Base-by-base conservation (phyloP, 2,888 invertebrate species). In the Flabesymbios commensalis region DNA sequence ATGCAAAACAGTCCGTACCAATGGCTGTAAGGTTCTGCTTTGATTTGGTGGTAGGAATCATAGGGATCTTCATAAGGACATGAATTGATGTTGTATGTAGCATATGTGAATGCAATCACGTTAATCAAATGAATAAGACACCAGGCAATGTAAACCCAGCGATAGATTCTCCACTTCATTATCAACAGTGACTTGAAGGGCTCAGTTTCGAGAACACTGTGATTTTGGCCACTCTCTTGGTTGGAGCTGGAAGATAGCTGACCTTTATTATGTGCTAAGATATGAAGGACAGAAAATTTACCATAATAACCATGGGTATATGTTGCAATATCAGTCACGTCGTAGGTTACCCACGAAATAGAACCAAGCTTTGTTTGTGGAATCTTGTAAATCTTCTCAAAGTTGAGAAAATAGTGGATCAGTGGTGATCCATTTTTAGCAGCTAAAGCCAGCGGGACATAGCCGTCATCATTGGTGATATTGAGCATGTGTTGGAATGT, bases 351-450 rank as follows among this genome's bases (percentile, higher is more conserved):
- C 65, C 65, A 65, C 17, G 65, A 43, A 31, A 65, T 57, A 3
- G 65, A 63, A 3, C 65, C 65, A 29, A 65, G 55, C 32, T 59
- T 59, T 31, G 53, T 57, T 43, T 65, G 65, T 17, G 65, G 65
- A 29, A 63, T 63, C 53, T 65, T 65, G 65, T 63, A 60, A 49
- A 65, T 60, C 29, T 49, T 56, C 48, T 65, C 65, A n/a, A 65
- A 33, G 45, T 63, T 65, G 28, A 65, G 43, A 32, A 65, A 5
- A 47, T 58, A 59, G 14, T 17, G 10, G 52, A 59, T 51, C 32
- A 65, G 51, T 14, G 24, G 31, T 3, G 65, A 65, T 43, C 48
- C 48, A n/a, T 42, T 22, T 1, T 31, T n/a, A 1, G 60, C 56
- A 17, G 65, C 63, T 33, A 65, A 42, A 2, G 60, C 59, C 28